Conservation (phyloP, 1,140 invertebrate genomes). For the Elysia chlorotica region DNA sequence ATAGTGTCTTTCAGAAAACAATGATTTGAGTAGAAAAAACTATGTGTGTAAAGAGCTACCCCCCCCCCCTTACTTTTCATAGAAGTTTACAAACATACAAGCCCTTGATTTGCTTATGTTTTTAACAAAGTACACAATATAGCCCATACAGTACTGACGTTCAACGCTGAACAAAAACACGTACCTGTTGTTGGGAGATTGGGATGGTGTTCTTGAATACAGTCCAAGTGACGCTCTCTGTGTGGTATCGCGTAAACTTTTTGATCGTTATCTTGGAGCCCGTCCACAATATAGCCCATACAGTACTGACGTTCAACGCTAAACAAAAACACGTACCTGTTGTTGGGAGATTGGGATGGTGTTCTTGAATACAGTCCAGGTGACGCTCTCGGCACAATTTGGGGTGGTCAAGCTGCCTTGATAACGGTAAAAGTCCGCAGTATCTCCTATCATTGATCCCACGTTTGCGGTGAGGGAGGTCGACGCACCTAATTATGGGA, state of each 20-base stretch:
- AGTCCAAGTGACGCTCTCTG: constrained; percentile 75
- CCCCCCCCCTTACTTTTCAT: not conserved
- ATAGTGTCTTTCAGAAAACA: too few species aligned
- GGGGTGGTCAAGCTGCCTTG: constrained; percentile 77
- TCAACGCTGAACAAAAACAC: too few species aligned
- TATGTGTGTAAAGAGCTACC: not conserved
- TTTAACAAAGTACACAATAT: too few species aligned
- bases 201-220: constrained; percentile 71
- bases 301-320: too few species aligned
- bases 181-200: constrained; percentile 77
- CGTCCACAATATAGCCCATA: too few species aligned
- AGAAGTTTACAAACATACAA: not conserved
- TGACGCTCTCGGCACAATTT: constrained; percentile 72
- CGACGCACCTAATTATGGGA: too few species aligned
- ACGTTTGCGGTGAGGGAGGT: too few species aligned
- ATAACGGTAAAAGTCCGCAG: constrained; percentile 67
- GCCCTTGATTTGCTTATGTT: not conserved
- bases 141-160: too few species aligned
- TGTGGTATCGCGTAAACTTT: constrained; percentile 69
- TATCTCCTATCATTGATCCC: too few species aligned
- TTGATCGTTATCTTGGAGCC: not conserved
- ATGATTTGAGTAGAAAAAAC: not conserved
- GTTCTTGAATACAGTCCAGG: constrained; percentile 73
- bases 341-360: constrained; percentile 73
- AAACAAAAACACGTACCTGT: constrained; percentile 70